Evolutionary conservation across 2,888 invertebrate genomes (phyloP), one percentile per base, ranked within the genome.

Genomic region (Scaptodrosophila latifasciaeformis): DNA sequence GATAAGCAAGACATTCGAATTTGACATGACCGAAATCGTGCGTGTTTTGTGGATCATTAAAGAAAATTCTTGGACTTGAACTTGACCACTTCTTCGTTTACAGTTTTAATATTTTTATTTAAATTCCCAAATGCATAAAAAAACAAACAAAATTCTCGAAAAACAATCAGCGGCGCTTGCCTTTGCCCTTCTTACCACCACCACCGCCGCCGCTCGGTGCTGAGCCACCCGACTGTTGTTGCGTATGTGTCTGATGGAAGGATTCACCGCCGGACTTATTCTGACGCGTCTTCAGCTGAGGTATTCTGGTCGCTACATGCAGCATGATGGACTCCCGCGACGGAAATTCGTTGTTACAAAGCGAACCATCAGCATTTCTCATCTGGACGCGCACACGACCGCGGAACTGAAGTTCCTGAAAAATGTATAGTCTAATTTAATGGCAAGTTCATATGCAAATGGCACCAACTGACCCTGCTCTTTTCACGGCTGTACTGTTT

Each of bases 351-450:
- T 91, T 84, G 82, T 92, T 92, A 21, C 91, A 87, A 0, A 92
- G 91, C 15, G 90, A 88, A 0, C 96, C 96, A 86, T 97, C 95
- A 82, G 96, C 96, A 85, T 96, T 93, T 83, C 92, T 95, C 57
- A 99, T 87, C 83, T 99, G 97, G 0, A 99, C 93, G 49, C 98
- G 89, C 62, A 99, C 93, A 54, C 99, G 90, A 1, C 99, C 99
- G 66, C 95, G 90, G 78, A 90, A 91, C 40, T 92, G 87, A 57
- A 92, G 88, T 87, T 99, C 99, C 89, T 89, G 69, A 2, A 29
- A 10, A 15, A 35, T 2, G 15, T 30, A 19, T 6, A 35, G 21
- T 34, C 21, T 30, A 9, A n/a, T 3, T 43, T 2, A 43, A 35
- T 24, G 30, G 1, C 3, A 21, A 2, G 13, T 18, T 30, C 7